phyloP scores from a whole-genome alignment of 2,888 invertebrate species.

The Phasia obesa region DNA sequence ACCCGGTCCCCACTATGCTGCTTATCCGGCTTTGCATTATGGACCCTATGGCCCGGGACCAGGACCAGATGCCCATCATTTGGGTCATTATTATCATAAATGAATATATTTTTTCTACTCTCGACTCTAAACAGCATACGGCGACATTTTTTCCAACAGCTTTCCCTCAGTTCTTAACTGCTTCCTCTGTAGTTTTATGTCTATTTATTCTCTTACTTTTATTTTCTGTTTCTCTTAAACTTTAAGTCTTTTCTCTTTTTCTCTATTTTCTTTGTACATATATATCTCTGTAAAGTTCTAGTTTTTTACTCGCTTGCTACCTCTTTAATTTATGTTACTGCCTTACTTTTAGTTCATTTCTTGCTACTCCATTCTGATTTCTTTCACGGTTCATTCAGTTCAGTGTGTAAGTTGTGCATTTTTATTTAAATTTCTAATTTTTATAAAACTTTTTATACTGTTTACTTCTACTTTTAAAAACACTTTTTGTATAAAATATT shows the following conservation, averaged over 20 bases:
- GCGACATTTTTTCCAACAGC: constrained; percentile 64
- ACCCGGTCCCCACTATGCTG: constrained; percentile 74
- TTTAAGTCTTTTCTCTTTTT: constrained; percentile 1
- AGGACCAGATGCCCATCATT: constrained; percentile 37
- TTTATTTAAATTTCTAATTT: constrained; percentile 1
- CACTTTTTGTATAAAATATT: constrained; percentile 51
- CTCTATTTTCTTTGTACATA: constrained; percentile 37
- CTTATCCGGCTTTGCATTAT: constrained; percentile 78
- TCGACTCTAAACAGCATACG: constrained; percentile 65
- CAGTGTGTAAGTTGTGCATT: constrained; percentile 65
- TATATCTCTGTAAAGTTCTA: neutral
- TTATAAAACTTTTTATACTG: constrained; percentile 8
- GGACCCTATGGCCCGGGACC: constrained; percentile 75
- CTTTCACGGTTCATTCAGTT: constrained; percentile 64
- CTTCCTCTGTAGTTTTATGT: constrained; percentile 4
- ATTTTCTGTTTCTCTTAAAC: neutral
- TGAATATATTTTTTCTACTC: constrained; percentile 63
- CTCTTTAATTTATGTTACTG: constrained; percentile 70
- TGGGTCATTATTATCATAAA: constrained; percentile 54
- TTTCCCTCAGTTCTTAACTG: constrained; percentile 19
- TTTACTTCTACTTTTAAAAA: constrained; percentile 44
- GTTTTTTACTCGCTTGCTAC: constrained; percentile 26
- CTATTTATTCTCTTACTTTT: constrained; percentile 5
- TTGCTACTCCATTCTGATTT: neutral
- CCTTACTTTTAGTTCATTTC: constrained; percentile 68